Percentiles rank a stretch among this genome's conserved stretches.
Conservation (phyloP, 2,113 vertebrate species). For the Collichthys lucidus region DNA sequence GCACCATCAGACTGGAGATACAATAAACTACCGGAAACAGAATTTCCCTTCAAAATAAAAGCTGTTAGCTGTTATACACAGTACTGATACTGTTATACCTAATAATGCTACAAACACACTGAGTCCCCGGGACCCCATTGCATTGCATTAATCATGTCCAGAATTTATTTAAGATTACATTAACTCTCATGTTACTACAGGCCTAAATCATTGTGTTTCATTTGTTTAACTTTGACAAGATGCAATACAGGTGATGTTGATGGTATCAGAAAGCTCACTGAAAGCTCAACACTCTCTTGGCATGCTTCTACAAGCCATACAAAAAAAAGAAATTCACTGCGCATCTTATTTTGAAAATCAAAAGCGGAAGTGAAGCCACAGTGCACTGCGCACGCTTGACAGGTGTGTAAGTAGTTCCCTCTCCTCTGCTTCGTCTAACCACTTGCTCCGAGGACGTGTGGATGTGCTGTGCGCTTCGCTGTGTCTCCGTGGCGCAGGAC, state of each 20-base stretch:
- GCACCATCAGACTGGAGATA: background rate
- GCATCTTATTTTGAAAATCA: conserved; percentile 48
- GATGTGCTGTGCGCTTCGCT: conserved; percentile 38
- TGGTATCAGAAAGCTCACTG: background rate
- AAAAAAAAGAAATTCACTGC: background rate
- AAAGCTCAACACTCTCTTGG: too few relatives aligned
- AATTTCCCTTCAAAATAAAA: conserved; percentile 59
- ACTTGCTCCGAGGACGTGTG: conserved; percentile 60
- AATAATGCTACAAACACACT: too few relatives aligned
- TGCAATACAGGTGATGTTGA: background rate
- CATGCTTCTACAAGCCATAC: too few relatives aligned
- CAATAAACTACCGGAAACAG: conserved; percentile 19
- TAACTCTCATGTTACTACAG: background rate
- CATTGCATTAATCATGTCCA: background rate
- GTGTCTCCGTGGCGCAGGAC: conserved; percentile 68
- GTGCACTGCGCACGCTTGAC: background rate
- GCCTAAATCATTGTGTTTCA: too few relatives aligned
- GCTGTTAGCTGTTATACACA: background rate
- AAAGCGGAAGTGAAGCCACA: conserved; percentile 25
- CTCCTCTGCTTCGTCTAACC: conserved; percentile 28
- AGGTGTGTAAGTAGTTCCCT: conserved; percentile 41
- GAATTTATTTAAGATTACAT: background rate
- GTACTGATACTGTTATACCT: background rate
- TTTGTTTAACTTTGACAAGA: background rate
- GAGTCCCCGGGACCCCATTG: too few relatives aligned